These are phyloP conservation scores for Diarsia brunnea DNA, from an alignment of 2,888 invertebrate species.

Conservation along the genomic window DNA sequence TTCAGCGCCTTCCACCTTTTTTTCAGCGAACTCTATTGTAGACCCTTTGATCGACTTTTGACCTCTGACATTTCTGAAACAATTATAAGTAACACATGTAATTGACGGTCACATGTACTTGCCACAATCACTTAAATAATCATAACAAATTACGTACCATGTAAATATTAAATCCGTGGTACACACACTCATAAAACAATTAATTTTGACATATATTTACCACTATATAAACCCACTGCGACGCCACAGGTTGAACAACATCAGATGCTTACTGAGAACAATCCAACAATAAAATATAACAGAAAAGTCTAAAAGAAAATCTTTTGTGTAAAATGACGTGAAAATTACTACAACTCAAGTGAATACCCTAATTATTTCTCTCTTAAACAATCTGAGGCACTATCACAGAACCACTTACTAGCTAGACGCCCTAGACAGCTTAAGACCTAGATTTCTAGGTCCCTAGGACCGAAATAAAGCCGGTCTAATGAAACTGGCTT, in stretches of 20 bases:
- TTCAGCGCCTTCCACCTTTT: too few relatives aligned
- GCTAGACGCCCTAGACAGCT: conserved; percentile 23
- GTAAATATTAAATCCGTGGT: too few relatives aligned
- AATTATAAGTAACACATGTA: too few relatives aligned
- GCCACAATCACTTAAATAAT: too few relatives aligned
- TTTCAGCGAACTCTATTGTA: too few relatives aligned
- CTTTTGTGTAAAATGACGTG: neutral
- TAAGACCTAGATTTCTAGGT: conserved; percentile 31
- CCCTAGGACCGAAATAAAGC: conserved; percentile 46
- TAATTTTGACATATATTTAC: too few relatives aligned
- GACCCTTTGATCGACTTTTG: too few relatives aligned
- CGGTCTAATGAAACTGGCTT: conserved; percentile 45
- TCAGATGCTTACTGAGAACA: neutral
- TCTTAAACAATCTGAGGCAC: neutral
- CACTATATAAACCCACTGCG: neutral
- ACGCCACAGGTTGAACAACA: neutral
- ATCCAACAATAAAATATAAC: neutral
- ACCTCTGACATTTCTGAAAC: too few relatives aligned
- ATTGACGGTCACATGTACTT: too few relatives aligned
- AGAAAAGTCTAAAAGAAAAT: neutral
- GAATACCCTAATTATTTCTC: conserved; percentile 2
- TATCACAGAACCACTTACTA: conserved; percentile 10
- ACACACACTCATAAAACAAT: too few relatives aligned
- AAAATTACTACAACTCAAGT: conserved; percentile 1
- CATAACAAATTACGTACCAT: too few relatives aligned